Conservation (phyloP, 2,113 vertebrate genomes). For the Raja brachyura region DNA sequence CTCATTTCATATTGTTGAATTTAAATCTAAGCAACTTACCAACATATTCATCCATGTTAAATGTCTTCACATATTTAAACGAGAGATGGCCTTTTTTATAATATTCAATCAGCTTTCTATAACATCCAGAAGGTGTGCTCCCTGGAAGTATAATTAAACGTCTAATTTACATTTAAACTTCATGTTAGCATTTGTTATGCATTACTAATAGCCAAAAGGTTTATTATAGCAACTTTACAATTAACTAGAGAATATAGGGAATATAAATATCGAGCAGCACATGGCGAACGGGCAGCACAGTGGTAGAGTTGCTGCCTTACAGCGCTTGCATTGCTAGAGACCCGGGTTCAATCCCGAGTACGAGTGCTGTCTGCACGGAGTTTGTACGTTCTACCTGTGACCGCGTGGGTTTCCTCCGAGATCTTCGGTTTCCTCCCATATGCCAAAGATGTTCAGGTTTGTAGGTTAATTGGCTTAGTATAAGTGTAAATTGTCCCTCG, state of each 20-base stretch:
- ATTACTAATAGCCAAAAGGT: neutral
- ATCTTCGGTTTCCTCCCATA: too few relatives aligned
- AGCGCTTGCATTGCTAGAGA: too few relatives aligned
- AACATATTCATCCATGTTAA: constrained; percentile 78
- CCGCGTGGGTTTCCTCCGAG: too few relatives aligned
- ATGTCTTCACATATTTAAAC: constrained; percentile 74
- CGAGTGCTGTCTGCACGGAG: too few relatives aligned
- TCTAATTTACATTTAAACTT: neutral
- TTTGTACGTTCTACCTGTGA: too few relatives aligned
- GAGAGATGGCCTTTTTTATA: constrained; percentile 68
- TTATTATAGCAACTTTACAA: neutral
- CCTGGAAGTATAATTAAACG: constrained; percentile 52
- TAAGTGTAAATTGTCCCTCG: too few relatives aligned
- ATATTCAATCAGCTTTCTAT: constrained; percentile 73
- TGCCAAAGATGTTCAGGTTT: too few relatives aligned
- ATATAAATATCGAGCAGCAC: too few relatives aligned
- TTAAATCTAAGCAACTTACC: constrained; percentile 42
- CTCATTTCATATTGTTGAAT: neutral
- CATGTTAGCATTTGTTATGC: neutral
- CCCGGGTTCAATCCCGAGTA: too few relatives aligned
- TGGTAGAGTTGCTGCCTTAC: too few relatives aligned
- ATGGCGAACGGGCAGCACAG: too few relatives aligned
- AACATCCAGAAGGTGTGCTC: constrained; percentile 70
- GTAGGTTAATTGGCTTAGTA: too few relatives aligned
- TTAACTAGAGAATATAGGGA: neutral